Evolutionary conservation across 2,113 vertebrate genomes (phyloP), one percentile per base, ranked within the genome.

Genomic region (Aspiorhynchus laticeps): DNA sequence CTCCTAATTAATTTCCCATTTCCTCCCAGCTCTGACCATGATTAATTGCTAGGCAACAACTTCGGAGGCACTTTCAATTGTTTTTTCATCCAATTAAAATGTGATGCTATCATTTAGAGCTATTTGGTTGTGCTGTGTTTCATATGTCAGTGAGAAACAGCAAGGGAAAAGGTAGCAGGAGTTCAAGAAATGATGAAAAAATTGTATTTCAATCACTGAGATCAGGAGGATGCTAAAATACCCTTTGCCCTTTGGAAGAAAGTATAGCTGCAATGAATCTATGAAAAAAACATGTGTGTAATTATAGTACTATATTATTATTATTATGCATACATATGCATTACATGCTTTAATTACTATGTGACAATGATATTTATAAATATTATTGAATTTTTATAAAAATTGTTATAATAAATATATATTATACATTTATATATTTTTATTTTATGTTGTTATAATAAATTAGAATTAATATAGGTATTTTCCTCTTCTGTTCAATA

Each of bases 1-100:
- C 15, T 14, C 59, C 79, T 71, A 51, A 82, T 36, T 87, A 11
- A 36, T 63, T 56, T 87, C 21, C 75, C 74, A 89, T 59, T 87
- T 67, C 74, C 21, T 76, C 2, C 0, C 89, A 85, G 48, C 19
- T 17, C 10, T 24, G 53, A 85, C 78, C 73, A 87, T 6, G 88
- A 88, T 82, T 75, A 90, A 65, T 73, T 28, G 83, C 65, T 67
- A 83, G 88, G 31, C 69, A 89, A 90, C 46, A 87, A 81, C 80
- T 87, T 17, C 33, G 65, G 86, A 88, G 85, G 76, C 41, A 8
- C 36, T 3, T 38, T 85, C 79, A 83, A 86, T 76, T 87, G 73
- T 85, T 84, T 87, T 89, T 87, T 90, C 9, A 85, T 61, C 86
- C 77, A 1, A 92, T 76, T 87, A 88, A 84, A 81, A 88, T 81